These are phyloP conservation scores for Philonicus albiceps DNA, from an alignment of 2,888 invertebrate species.

Conservation along the genomic window DNA sequence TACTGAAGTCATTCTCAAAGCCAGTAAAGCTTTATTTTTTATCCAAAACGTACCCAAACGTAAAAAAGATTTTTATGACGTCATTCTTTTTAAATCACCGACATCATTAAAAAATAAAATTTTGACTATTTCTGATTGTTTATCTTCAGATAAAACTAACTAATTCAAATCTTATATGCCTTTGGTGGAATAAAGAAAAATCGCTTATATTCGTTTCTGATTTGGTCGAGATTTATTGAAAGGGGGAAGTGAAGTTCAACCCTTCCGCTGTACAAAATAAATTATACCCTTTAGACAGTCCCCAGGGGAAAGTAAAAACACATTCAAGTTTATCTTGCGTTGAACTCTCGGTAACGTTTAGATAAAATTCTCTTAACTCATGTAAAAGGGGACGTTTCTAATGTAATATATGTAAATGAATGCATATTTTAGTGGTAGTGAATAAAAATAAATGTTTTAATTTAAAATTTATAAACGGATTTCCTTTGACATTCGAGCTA, in stretches of 20 bases:
- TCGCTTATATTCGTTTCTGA: not conserved
- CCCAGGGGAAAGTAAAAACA: not conserved
- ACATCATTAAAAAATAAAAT: too few relatives aligned
- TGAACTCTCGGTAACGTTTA: not conserved
- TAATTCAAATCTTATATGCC: not conserved
- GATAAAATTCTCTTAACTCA: not conserved
- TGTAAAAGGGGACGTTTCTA: not conserved
- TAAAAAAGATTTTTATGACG: too few relatives aligned
- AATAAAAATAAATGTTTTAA: not conserved
- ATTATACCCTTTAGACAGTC: not conserved
- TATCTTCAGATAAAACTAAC: not conserved
- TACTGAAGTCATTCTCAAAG: too few relatives aligned
- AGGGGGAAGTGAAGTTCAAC: conserved; percentile 11
- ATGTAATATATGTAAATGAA: not conserved
- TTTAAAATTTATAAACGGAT: not conserved
- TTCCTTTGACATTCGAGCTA: not conserved
- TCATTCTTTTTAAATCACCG: too few relatives aligned
- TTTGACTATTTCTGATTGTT: too few relatives aligned
- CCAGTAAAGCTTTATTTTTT: too few relatives aligned
- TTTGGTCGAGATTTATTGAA: conserved; percentile 9
- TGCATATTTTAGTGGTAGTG: not conserved
- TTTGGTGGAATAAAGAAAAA: not conserved
- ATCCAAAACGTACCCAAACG: too few relatives aligned
- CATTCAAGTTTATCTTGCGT: not conserved
- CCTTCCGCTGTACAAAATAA: conserved; percentile 27